Conservation (phyloP, 2,888 invertebrate genomes). For the Barypeithes pellucidus region DNA sequence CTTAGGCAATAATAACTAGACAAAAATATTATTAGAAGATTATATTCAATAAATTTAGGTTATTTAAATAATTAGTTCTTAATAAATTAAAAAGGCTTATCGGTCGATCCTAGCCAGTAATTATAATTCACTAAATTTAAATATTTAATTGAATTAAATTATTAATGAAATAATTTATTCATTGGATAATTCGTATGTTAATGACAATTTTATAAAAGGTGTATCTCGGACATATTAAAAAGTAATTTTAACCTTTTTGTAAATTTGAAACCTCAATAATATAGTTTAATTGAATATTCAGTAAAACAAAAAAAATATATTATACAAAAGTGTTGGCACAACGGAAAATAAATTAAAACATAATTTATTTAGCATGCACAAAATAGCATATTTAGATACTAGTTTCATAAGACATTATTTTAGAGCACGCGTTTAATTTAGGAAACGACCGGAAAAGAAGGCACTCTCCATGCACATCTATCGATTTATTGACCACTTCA, state of each 20-base stretch:
- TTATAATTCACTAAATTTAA: not conserved
- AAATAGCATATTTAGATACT: too few relatives aligned
- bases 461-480: too few relatives aligned
- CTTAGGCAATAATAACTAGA: too few relatives aligned
- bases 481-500: too few relatives aligned
- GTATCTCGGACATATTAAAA: not conserved
- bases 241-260: not conserved
- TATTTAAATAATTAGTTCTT: not conserved
- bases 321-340: not conserved
- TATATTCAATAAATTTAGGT: too few relatives aligned
- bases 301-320: not conserved
- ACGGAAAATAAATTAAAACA: not conserved
- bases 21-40: too few relatives aligned
- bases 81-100: not conserved
- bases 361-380: too few relatives aligned
- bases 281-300: not conserved
- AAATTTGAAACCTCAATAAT: not conserved
- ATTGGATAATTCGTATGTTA: not conserved
- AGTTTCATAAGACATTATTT: too few relatives aligned
- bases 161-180: not conserved
- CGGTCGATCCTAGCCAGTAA: not conserved
- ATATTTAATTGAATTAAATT: conserved; percentile 1
- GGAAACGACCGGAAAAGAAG: too few relatives aligned
- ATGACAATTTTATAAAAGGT: not conserved
- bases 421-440: too few relatives aligned